These are phyloP conservation scores for Polymixis flavicincta DNA, from an alignment of 2,888 invertebrate genomes.

Conservation along the genomic window DNA sequence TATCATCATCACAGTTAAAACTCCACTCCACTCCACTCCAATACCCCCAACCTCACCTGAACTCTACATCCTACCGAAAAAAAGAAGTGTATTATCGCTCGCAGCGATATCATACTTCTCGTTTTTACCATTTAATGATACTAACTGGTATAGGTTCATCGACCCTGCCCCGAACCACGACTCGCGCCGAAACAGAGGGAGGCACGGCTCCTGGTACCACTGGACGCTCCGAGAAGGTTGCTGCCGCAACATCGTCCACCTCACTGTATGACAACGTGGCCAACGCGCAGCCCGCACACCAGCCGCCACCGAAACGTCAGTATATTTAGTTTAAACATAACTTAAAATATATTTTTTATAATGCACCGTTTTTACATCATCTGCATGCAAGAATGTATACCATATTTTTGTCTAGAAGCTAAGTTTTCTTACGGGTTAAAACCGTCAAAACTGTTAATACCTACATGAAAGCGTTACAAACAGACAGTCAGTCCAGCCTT, in stretches of 20 bases:
- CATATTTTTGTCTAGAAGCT: not conserved
- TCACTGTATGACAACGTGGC: constrained; percentile 96
- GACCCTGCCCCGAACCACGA: constrained; percentile 95
- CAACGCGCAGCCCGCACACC: constrained; percentile 85
- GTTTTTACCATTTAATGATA: constrained; percentile 46
- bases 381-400: not conserved
- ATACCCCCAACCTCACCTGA: not conserved
- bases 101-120: constrained; percentile 17
- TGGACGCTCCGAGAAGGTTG: constrained; percentile 93
- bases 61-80: not conserved
- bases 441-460: not conserved
- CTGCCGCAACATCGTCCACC: constrained; percentile 96
- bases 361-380: not conserved
- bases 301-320: constrained; percentile 89
- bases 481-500: not conserved
- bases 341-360: not conserved
- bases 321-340: constrained; percentile 20
- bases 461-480: not conserved
- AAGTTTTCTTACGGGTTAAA: not conserved
- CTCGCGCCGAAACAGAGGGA: constrained; percentile 92
- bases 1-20: not conserved
- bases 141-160: constrained; percentile 92
- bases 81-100: constrained; percentile 13
- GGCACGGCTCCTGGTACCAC: constrained; percentile 89
- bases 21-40: not conserved